Evolutionary conservation across 2,888 invertebrate genomes (phyloP), one percentile per base, ranked within the genome.

Genomic region (Venusia cambrica): DNA sequence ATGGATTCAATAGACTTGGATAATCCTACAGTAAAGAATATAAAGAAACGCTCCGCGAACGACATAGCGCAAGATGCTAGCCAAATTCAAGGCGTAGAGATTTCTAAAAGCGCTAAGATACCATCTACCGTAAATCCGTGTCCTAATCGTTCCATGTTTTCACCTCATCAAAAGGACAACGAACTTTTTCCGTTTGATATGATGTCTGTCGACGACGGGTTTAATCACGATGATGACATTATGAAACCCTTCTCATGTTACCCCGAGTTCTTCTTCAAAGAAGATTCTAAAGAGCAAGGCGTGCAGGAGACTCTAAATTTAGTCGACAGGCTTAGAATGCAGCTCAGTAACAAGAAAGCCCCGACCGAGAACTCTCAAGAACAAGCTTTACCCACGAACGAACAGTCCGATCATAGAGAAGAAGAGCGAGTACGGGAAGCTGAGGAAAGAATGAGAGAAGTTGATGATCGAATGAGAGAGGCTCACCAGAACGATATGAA

Each of bases 281-380:
- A 93, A 62, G 94, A 94, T 63, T 91, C 93, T 1, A 93, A 93
- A 62, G 96, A 96, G 68, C 89, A 87, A 54, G 93, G 93, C 53
- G 93, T 94, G 0, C 89, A 94, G 44, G 96, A 95, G 67, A 96
- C 96, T 0, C 80, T 94, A 40, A 93, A 95, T 76, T 85, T 97
- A 12, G 94, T 97, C 2, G 94, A 96, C 62, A 94, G 96, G 61
- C 78, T 97, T 7, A 88, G 96, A 26, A 90, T 92, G 89, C 92
- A 92, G 60, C 83, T 93, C 55, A 89, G 88, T 43, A 87, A 88
- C 14, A 92, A 93, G 62, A 93, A 92, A 69, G 89, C 91, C 7
- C 88, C 84, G 31, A 64, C 87, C 17, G 87, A 87, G 35, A 71
- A 85, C 49, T 59, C 80, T 35, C 69, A 76, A 38, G 88, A 88